Conservation (phyloP, 1,140 invertebrate genomes). For the Nylanderia fulva region DNA sequence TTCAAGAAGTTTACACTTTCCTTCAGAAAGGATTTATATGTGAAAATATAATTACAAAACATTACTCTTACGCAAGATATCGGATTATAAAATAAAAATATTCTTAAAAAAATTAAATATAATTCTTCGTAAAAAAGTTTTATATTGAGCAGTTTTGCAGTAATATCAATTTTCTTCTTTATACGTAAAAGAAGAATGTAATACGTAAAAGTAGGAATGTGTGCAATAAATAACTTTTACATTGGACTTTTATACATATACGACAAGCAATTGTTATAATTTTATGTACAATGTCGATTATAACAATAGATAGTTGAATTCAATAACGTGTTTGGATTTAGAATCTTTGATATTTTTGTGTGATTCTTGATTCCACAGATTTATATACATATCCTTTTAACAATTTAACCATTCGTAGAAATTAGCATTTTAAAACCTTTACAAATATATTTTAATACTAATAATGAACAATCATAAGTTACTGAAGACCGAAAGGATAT, state of each 20-base stretch:
- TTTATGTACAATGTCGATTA: conserved; percentile 4
- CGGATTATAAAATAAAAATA: not conserved
- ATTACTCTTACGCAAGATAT: not conserved
- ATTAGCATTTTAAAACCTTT: conserved; percentile 52
- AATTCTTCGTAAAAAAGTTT: not conserved
- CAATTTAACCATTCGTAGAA: not conserved
- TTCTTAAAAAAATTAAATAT: not conserved
- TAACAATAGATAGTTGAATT: not conserved
- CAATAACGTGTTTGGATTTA: not conserved
- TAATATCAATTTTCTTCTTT: conserved; percentile 18
- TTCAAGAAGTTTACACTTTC: not conserved
- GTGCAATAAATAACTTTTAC: conserved; percentile 59
- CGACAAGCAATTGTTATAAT: not conserved
- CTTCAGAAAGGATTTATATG: not conserved
- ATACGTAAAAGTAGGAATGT: conserved; percentile 59
- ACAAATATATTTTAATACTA: conserved; percentile 29
- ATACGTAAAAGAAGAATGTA: conserved; percentile 26
- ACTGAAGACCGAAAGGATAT: not conserved
- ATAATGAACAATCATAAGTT: not conserved
- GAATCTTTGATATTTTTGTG: not conserved
- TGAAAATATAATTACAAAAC: not conserved
- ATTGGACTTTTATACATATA: no score
- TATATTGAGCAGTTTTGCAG: not conserved
- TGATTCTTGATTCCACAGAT: not conserved
- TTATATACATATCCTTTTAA: not conserved